Percentiles rank a stretch among this genome's conserved stretches.
phyloP scores from a whole-genome alignment of 1,140 invertebrate genomes.

The Schmidtea mediterranea region DNA sequence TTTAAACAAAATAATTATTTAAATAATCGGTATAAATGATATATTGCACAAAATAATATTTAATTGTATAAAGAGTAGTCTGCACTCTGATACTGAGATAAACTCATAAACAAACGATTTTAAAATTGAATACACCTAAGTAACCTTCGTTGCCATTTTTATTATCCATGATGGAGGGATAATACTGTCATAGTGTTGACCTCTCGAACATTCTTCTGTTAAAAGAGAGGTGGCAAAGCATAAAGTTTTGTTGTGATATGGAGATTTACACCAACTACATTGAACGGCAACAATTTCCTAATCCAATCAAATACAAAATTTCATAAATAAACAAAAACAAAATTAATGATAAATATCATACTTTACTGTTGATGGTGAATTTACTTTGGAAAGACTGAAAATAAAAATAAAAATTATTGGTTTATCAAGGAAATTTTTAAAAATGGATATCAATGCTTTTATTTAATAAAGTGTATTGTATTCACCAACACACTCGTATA shows the following conservation, averaged over 20 bases:
- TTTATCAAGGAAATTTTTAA: too few species aligned
- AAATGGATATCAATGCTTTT: too few species aligned
- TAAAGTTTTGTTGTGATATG: constrained; percentile 78
- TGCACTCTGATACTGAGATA: too few species aligned
- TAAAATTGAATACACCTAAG: too few species aligned
- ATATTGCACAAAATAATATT: too few species aligned
- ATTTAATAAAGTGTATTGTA: too few species aligned
- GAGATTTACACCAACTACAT: constrained; percentile 88
- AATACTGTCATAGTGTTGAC: constrained; percentile 53
- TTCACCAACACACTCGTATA: too few species aligned
- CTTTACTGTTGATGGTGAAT: constrained; percentile 40
- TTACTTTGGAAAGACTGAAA: constrained; percentile 65
- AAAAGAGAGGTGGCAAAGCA: constrained; percentile 73
- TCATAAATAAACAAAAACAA: too few species aligned
- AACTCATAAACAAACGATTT: too few species aligned
- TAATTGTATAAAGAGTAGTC: too few species aligned
- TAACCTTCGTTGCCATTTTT: not conserved
- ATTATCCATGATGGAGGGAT: constrained; percentile 80
- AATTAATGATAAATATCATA: constrained; percentile 9
- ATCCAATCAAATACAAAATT: constrained; percentile 13
- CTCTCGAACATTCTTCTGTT: constrained; percentile 64
- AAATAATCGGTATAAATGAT: too few species aligned
- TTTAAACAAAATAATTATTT: too few species aligned
- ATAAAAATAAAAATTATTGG: constrained; percentile 13
- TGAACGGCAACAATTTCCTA: constrained; percentile 75